Percentiles rank a stretch among this genome's conserved stretches.
phyloP scores from a whole-genome alignment of 1,140 invertebrate species.

The Wasmannia auropunctata region DNA sequence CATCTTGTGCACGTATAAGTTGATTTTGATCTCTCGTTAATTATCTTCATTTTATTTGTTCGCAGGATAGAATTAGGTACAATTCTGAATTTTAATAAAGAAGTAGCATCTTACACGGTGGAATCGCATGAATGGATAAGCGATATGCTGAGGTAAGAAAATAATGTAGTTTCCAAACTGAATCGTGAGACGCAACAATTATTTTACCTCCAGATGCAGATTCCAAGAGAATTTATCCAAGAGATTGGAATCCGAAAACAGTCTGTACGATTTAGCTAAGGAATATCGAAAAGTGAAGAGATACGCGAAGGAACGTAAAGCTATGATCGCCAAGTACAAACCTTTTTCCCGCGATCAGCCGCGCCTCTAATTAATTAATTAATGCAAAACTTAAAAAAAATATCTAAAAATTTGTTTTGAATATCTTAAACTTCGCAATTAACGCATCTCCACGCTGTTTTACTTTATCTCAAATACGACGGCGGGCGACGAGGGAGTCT shows the following conservation, averaged over 20 bases:
- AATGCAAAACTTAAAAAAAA: not conserved
- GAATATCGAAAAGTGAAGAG: not conserved
- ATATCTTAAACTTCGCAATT: slow-evolving; percentile 29
- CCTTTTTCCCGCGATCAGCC: slow-evolving; percentile 1
- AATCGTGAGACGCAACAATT: too few relatives aligned
- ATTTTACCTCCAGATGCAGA: slow-evolving; percentile 23
- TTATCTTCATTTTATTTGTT: too few relatives aligned
- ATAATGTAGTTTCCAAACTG: too few relatives aligned
- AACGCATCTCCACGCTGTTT: slow-evolving; percentile 36
- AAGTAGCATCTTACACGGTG: too few relatives aligned
- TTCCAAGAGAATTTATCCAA: not conserved
- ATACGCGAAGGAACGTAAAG: slow-evolving; percentile 11
- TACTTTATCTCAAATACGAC: slow-evolving; percentile 26
- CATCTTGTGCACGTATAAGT: too few relatives aligned
- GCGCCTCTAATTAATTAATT: not conserved
- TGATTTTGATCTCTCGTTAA: too few relatives aligned
- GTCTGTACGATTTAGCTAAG: slow-evolving; percentile 6
- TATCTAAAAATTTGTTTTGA: too few relatives aligned
- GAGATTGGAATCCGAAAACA: not conserved
- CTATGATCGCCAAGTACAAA: slow-evolving; percentile 49
- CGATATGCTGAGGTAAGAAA: too few relatives aligned
- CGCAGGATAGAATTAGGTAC: too few relatives aligned
- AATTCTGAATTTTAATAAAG: too few relatives aligned
- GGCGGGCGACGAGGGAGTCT: slow-evolving; percentile 9
- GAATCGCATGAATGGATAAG: too few relatives aligned